Evolutionary conservation across 1,140 invertebrate genomes (phyloP).

Genomic region (Nasonia giraulti): DNA sequence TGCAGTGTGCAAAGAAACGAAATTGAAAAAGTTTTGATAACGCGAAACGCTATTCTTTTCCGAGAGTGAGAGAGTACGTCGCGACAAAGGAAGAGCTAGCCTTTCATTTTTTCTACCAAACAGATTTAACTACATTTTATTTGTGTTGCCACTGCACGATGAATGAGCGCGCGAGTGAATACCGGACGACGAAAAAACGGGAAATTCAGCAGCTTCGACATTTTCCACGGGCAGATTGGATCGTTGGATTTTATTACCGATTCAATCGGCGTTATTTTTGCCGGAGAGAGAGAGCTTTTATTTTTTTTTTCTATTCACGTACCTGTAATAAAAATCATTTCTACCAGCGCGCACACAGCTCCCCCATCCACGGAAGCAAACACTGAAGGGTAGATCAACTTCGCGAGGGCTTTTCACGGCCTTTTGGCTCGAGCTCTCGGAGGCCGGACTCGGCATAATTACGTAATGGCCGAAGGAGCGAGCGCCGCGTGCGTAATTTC

Average conservation of each 20-base stretch:
- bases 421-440: conserved; percentile 57
- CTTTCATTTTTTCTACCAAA: conserved; percentile 3
- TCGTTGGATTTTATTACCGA: neutral
- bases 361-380: too few relatives aligned
- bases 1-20: conserved; percentile 20
- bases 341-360: neutral
- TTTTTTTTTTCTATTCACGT: neutral
- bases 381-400: too few relatives aligned
- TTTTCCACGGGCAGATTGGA: neutral
- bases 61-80: too few relatives aligned
- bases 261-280: neutral
- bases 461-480: conserved; percentile 60
- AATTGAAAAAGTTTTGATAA: conserved; percentile 31
- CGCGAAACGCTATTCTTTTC: neutral
- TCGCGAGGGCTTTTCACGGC: conserved; percentile 49
- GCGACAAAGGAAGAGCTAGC: neutral
- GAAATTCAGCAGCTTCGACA: neutral
- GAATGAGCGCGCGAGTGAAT: neutral
- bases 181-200: neutral
- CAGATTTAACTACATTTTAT: neutral
- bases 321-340: neutral
- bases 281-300: too few relatives aligned
- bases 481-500: conserved; percentile 57
- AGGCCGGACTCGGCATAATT: conserved; percentile 63
- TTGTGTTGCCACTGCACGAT: neutral